phyloP scores from a whole-genome alignment of 2,888 invertebrate species.

The Amiota communis region DNA sequence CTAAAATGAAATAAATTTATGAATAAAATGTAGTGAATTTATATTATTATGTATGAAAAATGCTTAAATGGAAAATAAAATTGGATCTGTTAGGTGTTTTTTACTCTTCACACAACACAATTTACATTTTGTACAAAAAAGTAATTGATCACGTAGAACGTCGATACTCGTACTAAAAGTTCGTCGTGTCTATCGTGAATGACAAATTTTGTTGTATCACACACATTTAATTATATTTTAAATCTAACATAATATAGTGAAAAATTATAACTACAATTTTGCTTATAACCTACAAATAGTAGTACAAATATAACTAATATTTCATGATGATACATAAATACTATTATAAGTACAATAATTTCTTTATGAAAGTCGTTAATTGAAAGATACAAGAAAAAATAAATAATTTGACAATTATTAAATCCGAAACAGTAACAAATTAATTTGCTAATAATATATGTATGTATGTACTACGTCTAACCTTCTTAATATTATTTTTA shows the following conservation, averaged over 20 bases:
- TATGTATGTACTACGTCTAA: neutral
- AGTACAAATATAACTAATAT: constrained; percentile 20
- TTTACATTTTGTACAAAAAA: too few relatives aligned
- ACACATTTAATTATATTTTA: constrained; percentile 43
- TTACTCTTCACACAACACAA: too few relatives aligned
- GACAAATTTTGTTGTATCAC: constrained; percentile 47
- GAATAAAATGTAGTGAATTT: constrained; percentile 18
- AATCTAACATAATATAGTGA: neutral
- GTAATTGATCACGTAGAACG: too few relatives aligned
- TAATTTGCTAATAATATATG: constrained; percentile 12
- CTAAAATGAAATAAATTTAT: constrained; percentile 10
- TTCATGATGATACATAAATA: constrained; percentile 12
- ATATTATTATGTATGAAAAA: neutral
- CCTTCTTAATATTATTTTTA: neutral
- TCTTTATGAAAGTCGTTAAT: neutral
- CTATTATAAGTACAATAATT: constrained; percentile 3
- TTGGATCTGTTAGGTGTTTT: neutral
- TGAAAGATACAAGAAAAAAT: constrained; percentile 43
- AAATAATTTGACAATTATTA: constrained; percentile 52
- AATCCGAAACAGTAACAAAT: constrained; percentile 13
- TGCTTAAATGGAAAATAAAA: neutral
- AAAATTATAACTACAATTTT: constrained; percentile 7
- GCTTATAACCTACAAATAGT: constrained; percentile 10
- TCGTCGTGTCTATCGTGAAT: constrained; percentile 18
- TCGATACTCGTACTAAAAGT: too few relatives aligned